Evolutionary conservation across 37 sponge, comb jelly and placozoan genomes (phyloP).

Genomic region (Chondrilla cf. caribensis): DNA sequence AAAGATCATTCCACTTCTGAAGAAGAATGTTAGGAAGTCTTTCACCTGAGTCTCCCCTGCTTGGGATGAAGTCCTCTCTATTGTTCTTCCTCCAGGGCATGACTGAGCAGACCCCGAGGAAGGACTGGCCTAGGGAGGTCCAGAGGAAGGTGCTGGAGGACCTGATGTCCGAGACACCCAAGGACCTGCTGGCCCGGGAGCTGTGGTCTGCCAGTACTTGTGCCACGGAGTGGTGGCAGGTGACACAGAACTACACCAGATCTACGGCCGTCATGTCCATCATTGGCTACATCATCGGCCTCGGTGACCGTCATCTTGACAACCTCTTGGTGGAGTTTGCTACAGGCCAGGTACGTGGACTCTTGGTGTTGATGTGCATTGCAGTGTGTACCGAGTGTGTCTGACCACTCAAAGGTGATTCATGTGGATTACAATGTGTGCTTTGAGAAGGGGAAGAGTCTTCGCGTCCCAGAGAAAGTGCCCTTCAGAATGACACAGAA

Average conservation of each 20-base stretch:
- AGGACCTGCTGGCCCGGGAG: slow-evolving; percentile 86
- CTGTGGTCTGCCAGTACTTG: slow-evolving; percentile 93
- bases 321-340: slow-evolving; percentile 92
- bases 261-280: slow-evolving; percentile 99
- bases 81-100: slow-evolving; percentile 35
- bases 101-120: slow-evolving; percentile 71
- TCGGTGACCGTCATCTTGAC: slow-evolving; percentile 99
- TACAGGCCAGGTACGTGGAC: slow-evolving; percentile 74
- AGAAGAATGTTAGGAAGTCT: slow-evolving; percentile 28
- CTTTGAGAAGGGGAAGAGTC: slow-evolving; percentile 95
- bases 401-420: slow-evolving; percentile 49
- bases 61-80: background rate
- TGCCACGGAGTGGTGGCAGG: slow-evolving; percentile 96
- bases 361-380: too few relatives aligned
- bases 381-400: background rate
- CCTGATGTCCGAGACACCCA: slow-evolving; percentile 86
- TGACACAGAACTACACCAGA: slow-evolving; percentile 82
- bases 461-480: slow-evolving; percentile 97
- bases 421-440: slow-evolving; percentile 99
- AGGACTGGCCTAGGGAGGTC: slow-evolving; percentile 87
- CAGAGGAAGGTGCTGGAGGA: slow-evolving; percentile 85
- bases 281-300: slow-evolving; percentile 98
- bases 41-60: background rate
- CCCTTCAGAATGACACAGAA: slow-evolving; percentile 97
- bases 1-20: slow-evolving; percentile 86